A percentile compares a stretch with the other conserved stretches of the same genome.
phyloP scores from a whole-genome alignment of 2,888 invertebrate genomes.

The Drosophila tripunctata region DNA sequence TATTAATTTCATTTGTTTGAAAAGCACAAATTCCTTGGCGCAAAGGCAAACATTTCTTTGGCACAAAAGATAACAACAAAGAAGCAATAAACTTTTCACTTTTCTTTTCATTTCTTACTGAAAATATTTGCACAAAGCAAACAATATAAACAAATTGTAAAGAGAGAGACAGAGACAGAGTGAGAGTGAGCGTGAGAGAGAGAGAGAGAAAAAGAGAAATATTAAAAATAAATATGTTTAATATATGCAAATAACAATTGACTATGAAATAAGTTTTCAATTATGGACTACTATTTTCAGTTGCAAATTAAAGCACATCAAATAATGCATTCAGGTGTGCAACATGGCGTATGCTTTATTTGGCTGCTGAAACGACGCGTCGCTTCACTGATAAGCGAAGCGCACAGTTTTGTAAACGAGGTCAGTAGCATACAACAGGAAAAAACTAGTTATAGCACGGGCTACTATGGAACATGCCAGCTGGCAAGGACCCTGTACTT shows the following conservation, averaged over 20 bases:
- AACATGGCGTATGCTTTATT: conserved; percentile 38
- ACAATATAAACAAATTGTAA: conserved; percentile 20
- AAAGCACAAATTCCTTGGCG: conserved; percentile 15
- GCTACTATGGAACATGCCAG: too few species aligned
- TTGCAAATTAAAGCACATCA: conserved; percentile 11
- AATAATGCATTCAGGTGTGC: conserved; percentile 37
- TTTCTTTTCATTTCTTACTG: conserved; percentile 25
- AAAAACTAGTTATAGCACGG: too few species aligned
- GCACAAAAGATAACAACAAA: conserved; percentile 10
- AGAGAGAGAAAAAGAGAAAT: neutral
- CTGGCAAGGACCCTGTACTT: too few species aligned
- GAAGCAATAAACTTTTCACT: conserved; percentile 24
- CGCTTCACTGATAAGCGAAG: conserved; percentile 25
- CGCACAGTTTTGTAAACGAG: conserved; percentile 22
- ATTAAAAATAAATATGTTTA: neutral
- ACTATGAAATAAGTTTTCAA: neutral
- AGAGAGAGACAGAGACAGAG: neutral
- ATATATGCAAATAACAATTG: too few species aligned
- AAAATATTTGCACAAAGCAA: conserved; percentile 39
- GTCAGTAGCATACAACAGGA: too few species aligned
- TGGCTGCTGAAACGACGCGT: conserved; percentile 30
- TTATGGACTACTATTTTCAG: neutral
- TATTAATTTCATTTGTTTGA: conserved; percentile 27
- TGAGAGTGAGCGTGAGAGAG: neutral
- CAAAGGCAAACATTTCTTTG: conserved; percentile 3